Base-by-base conservation (phyloP, 2,888 invertebrate species). In the Cerceris ruficornis region DNA sequence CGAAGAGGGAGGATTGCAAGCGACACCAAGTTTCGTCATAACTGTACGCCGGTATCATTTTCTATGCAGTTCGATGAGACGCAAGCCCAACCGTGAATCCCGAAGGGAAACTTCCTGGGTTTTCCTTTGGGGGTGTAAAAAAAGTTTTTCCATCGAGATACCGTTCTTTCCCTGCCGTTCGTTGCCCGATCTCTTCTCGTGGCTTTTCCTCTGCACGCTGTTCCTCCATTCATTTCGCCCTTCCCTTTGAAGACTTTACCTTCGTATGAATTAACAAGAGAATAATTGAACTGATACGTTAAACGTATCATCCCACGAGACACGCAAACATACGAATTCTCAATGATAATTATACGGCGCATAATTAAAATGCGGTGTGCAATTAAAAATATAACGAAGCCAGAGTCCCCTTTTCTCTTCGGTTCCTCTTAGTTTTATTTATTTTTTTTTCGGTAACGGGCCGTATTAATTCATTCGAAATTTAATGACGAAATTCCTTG, bases 21-120 rank as follows among this genome's bases (percentile, higher is more conserved):
- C 64, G 73, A 57, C 75, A 74, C 42, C 49, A 81, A 85, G 70
- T 85, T 85, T 77, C 54, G 71, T 83, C 77, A 59, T 81, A 85
- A 83, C 67, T 62, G 70, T 43, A 49, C 50, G 65, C 11, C 46
- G 54, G 50, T 76, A 79, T 79, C 74, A 83, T 83, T 83, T 80
- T 83, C 77, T 83, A 77, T 74, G 73, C 65, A 57, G 42, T 72
- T 69, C 71, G 65, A 72, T 62, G 75, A 82, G 74, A 69, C 49
- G 60, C 55, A 50, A 59, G 62, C 52, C 28, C 28, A 2, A 13
- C 13, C 17, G 49, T 42, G 71, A 72, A 75, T 65, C 68, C 39
- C 17, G 54, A 42, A 7, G 28, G 14, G 61, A 69, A 83, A 80
- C 61, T 77, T 68, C 46, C 55, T 1, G 17, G 69, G 54, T 65